Conservation (phyloP, 2,113 vertebrate genomes). For the Casuarius casuarius region DNA sequence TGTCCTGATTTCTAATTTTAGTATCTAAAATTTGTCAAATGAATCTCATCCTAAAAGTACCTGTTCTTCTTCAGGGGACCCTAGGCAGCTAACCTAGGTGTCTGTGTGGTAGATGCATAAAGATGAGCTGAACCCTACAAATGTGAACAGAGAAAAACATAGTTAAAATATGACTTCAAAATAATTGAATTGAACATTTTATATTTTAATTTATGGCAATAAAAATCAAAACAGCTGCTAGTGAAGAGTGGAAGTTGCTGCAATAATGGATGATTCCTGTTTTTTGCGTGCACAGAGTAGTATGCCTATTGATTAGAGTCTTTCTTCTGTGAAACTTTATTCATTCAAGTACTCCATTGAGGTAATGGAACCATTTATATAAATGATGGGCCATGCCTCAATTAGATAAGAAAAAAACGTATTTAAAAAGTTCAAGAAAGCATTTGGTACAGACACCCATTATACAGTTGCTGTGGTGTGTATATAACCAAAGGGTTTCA, state of each 20-base stretch:
- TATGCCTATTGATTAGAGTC: not conserved
- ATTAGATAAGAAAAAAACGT: not conserved
- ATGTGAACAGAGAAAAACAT: not conserved
- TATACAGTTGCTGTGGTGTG: not conserved
- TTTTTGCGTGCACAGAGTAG: not conserved
- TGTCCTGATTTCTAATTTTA: not conserved
- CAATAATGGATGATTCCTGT: not conserved
- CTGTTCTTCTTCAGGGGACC: not conserved
- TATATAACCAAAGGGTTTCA: not conserved
- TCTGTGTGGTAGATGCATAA: not conserved
- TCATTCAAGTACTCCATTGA: not conserved
- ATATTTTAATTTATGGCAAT: not conserved
- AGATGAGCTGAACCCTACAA: not conserved
- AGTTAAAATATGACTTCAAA: not conserved
- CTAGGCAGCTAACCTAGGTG: not conserved
- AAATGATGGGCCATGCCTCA: not conserved
- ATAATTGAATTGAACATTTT: not conserved
- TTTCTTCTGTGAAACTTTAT: not conserved
- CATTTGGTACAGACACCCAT: not conserved
- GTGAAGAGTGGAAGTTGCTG: not conserved
- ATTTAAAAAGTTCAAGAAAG: not conserved
- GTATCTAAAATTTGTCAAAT: not conserved
- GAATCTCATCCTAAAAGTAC: not conserved
- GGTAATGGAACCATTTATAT: not conserved
- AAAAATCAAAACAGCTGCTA: not conserved